These are phyloP conservation scores for Ramphastos sulfuratus DNA, from an alignment of 2,113 vertebrate genomes.

Conservation along the genomic window DNA sequence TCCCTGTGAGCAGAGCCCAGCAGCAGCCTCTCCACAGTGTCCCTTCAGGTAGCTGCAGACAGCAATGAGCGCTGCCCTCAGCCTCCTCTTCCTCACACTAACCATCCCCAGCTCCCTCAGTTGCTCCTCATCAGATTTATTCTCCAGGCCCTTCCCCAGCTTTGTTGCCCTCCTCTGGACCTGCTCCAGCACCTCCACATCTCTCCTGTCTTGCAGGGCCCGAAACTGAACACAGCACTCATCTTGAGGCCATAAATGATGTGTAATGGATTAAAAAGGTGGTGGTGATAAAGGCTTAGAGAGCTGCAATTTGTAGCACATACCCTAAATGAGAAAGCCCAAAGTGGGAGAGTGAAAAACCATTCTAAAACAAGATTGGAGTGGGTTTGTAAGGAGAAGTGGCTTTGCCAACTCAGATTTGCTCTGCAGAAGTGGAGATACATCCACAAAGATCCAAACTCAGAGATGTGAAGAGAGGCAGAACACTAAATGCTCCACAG, in stretches of 20 bases:
- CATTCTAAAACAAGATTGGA: neutral
- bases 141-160: too few species aligned
- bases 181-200: too few species aligned
- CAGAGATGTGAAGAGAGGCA: conserved; percentile 37
- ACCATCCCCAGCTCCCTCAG: too few species aligned
- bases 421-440: neutral
- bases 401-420: neutral
- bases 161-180: too few species aligned
- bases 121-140: too few species aligned
- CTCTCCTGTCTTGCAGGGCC: too few species aligned
- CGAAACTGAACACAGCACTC: too few species aligned
- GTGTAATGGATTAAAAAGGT: neutral
- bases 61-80: too few species aligned
- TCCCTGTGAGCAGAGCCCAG: too few species aligned
- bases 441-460: conserved; percentile 39
- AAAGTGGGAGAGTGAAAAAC: neutral
- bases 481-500: neutral
- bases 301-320: neutral
- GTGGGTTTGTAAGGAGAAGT: neutral
- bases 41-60: too few species aligned
- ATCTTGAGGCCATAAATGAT: neutral
- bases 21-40: too few species aligned
- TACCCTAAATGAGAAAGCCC: neutral
- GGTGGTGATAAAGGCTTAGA: neutral
- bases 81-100: too few species aligned